Conservation (phyloP, 2,888 invertebrate genomes). For the Marasmarcha lunaedactyla region DNA sequence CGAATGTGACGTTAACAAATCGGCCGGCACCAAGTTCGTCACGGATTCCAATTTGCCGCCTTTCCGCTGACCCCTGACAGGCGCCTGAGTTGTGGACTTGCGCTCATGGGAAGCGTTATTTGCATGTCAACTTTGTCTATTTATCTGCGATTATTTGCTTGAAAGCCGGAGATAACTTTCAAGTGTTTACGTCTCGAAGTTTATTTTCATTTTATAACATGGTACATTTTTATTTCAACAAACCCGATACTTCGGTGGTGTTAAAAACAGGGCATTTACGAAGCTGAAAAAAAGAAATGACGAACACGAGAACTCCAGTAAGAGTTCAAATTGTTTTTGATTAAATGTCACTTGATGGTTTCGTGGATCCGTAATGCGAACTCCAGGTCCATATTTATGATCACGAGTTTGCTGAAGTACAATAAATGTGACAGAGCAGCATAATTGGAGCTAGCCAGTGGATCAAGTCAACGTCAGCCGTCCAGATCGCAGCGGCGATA, state of each 20-base stretch:
- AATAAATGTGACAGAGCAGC: not conserved
- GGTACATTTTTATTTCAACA: too few species aligned
- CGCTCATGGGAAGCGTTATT: slow-evolving; percentile 36
- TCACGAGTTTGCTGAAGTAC: not conserved
- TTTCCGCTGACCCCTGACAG: slow-evolving; percentile 38
- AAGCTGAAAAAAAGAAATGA: too few species aligned
- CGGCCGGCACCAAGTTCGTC: slow-evolving; percentile 36
- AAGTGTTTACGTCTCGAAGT: too few species aligned
- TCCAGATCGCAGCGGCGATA: slow-evolving; percentile 27
- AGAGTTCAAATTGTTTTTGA: too few species aligned
- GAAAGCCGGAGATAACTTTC: too few species aligned
- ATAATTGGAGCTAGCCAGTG: not conserved
- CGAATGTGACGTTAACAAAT: slow-evolving; percentile 55
- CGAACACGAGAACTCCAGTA: too few species aligned
- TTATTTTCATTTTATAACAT: too few species aligned
- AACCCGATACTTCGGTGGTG: too few species aligned
- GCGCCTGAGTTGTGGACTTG: slow-evolving; percentile 34
- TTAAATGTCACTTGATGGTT: too few species aligned
- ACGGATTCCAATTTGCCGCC: slow-evolving; percentile 56
- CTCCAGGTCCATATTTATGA: too few species aligned
- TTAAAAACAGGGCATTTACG: too few species aligned
- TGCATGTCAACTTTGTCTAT: slow-evolving; percentile 27
- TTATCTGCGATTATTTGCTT: slow-evolving; percentile 9
- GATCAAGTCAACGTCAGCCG: slow-evolving; percentile 26
- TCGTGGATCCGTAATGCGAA: too few species aligned